Evolutionary conservation across 1,140 invertebrate genomes (phyloP), one percentile per base, ranked within the genome.

Genomic region (Caenorhabditis brenneri): DNA sequence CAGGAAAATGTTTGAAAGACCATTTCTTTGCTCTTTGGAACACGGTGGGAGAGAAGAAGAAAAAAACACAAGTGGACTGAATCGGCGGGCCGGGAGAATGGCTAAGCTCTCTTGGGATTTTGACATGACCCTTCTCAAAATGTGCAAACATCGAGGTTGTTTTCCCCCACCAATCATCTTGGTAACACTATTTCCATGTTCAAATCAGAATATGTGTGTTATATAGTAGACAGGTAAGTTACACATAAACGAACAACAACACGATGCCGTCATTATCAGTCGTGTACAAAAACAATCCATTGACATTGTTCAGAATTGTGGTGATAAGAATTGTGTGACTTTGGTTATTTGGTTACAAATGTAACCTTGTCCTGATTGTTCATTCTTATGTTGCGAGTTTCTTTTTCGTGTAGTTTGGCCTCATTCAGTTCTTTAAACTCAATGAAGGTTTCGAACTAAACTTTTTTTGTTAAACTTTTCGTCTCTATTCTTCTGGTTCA

Each of bases 71-170:
- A 74, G 65, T 74, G 36, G 65, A 74, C 42, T 36, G 58, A 65
- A 65, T 33, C 58, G 58, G 58, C 58, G 36, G 24, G 33, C 58
- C 58, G 58, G 24, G 36, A 74, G 29, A 74, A 42, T 42, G n/a
- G 36, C 36, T 42, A 65, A 65, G 33, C 33, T 74, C 65, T 74
- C 36, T 22, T n/a, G 33, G 65, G 65, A 74, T 74, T 74, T 74
- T 42, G 65, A 74, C 65, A 74, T 74, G 65, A 74, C 65, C 65
- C 33, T 74, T 74, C 36, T 74, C 65, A 42, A 42, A 74, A 74
- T 74, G 65, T 42, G 65, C 65, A 74, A 74, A 74, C 65, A 74
- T 74, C 22, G 65, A 74, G 33, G n/a, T 42, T 74, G 65, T 74
- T 74, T 74, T 42, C 65, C 24, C 10, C 36, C n/a, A 24, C 1